These are phyloP conservation scores for Podabrus alpinus DNA, from an alignment of 2,888 invertebrate genomes.

Conservation along the genomic window DNA sequence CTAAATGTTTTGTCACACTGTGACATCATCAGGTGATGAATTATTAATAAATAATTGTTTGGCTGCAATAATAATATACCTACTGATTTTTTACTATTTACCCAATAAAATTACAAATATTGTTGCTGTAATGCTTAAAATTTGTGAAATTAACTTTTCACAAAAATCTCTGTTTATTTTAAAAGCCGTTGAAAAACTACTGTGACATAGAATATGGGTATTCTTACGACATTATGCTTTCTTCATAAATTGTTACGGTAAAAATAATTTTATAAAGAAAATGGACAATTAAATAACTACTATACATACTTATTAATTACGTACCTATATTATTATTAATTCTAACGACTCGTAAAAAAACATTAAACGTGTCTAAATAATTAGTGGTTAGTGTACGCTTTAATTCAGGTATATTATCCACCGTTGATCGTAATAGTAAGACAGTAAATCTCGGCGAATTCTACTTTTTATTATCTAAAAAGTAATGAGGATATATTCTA, in stretches of 20 bases:
- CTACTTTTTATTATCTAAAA: too few relatives aligned
- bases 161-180: neutral
- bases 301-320: neutral
- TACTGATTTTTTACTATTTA: neutral
- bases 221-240: neutral
- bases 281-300: neutral
- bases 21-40: too few relatives aligned
- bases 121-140: neutral
- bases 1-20: too few relatives aligned
- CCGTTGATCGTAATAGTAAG: neutral
- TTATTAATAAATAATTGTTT: too few relatives aligned
- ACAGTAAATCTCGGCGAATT: neutral
- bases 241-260: neutral
- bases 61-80: neutral
- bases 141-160: neutral
- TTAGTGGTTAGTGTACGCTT: neutral
- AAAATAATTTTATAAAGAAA: neutral
- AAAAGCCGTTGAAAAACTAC: neutral
- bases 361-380: neutral
- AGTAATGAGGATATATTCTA: neutral
- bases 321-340: neutral
- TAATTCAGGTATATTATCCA: neutral
- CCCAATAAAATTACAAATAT: neutral
- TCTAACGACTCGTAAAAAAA: conserved; percentile 1
- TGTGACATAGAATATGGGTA: too few relatives aligned